A percentile compares a stretch with the other conserved stretches of the same genome.
Evolutionary conservation across 2,888 invertebrate species (phyloP).

Genomic region (Ectropis crepuscularia): DNA sequence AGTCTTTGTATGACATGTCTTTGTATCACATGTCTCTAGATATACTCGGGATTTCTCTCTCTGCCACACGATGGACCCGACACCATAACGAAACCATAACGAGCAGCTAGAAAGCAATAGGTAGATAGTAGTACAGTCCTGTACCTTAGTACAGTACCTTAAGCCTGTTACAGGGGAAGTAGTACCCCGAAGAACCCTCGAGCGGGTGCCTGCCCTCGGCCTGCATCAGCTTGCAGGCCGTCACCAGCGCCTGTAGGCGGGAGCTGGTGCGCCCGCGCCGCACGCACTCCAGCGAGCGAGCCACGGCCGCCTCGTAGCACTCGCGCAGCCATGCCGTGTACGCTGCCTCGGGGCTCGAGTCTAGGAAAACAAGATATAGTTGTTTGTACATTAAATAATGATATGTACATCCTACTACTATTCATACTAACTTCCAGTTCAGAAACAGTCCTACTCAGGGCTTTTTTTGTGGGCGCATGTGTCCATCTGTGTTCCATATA

Average conservation of each 20-base stretch:
- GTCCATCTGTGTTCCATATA: no score
- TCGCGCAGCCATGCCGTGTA: constrained; percentile 88
- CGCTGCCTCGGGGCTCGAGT: constrained; percentile 83
- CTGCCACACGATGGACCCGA: no score
- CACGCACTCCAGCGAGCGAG: constrained; percentile 85
- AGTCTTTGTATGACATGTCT: no score
- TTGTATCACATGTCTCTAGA: no score
- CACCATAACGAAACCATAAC: no score
- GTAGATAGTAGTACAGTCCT: no score
- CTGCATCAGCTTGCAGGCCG: constrained; percentile 89
- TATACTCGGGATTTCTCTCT: no score
- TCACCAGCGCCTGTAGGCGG: constrained; percentile 87
- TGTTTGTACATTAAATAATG: background rate
- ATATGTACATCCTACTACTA: no score
- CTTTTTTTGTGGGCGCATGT: no score
- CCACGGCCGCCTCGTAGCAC: constrained; percentile 88
- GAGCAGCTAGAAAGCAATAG: no score
- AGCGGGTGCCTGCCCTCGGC: constrained; percentile 89
- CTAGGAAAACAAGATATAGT: constrained; percentile 43
- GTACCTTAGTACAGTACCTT: no score
- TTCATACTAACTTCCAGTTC: no score
- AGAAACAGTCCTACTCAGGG: background rate
- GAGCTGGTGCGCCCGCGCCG: constrained; percentile 78
- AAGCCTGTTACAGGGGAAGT: constrained; percentile 88
- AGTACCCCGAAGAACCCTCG: constrained; percentile 80